A percentile compares a stretch with the other conserved stretches of the same genome.
Evolutionary conservation across 2,113 vertebrate species (phyloP).

Genomic region (Oryctolagus cuniculus): DNA sequence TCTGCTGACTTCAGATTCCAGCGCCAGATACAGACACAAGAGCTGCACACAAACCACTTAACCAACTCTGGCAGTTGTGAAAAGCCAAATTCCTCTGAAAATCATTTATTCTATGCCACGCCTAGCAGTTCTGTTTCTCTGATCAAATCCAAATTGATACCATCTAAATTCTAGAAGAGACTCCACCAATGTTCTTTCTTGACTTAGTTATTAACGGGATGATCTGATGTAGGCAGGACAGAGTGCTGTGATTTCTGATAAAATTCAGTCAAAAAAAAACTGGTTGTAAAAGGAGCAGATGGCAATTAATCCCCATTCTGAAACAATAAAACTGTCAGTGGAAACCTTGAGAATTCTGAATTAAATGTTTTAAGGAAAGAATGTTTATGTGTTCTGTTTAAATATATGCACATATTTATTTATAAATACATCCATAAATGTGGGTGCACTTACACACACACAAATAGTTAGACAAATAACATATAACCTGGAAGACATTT

Average conservation of each 20-base stretch:
- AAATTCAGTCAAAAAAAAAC: constrained; percentile 48
- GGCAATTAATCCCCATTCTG: not conserved
- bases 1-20: not conserved
- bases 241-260: constrained; percentile 34
- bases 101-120: not conserved
- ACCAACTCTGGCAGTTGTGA: not conserved
- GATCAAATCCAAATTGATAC: not conserved
- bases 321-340: not conserved
- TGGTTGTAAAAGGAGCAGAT: constrained; percentile 4
- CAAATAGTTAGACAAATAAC: not conserved
- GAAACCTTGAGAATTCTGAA: constrained; percentile 28
- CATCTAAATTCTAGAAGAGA: constrained; percentile 1
- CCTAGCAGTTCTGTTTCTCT: not conserved
- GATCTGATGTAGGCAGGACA: constrained; percentile 12
- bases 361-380: not conserved
- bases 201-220: constrained; percentile 2
- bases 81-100: not conserved
- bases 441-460: not conserved
- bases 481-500: not conserved
- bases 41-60: not conserved
- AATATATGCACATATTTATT: too few species aligned
- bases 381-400: not conserved
- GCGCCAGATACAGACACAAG: not conserved
- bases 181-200: not conserved
- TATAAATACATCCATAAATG: not conserved